Percentiles rank a stretch among this genome's conserved stretches.
Evolutionary conservation across 2,113 vertebrate genomes (phyloP).

Genomic region (Sigmodon hispidus): DNA sequence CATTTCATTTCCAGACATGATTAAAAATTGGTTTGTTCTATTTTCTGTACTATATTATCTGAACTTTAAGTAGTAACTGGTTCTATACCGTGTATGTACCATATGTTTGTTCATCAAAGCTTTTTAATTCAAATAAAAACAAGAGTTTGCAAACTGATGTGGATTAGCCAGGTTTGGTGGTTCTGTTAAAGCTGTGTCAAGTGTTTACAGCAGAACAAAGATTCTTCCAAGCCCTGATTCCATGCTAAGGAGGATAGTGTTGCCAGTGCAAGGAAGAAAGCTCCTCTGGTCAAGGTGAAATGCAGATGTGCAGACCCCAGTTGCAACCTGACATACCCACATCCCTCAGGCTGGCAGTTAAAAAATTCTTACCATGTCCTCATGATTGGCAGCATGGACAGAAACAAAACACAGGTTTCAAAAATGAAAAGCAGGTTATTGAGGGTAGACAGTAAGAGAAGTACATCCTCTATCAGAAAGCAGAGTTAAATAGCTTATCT

Average conservation of each 20-base stretch:
- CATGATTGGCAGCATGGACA: not conserved
- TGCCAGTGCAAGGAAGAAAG: not conserved
- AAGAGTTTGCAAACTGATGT: conserved; percentile 88
- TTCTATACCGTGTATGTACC: conserved; percentile 87
- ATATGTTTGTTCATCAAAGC: conserved; percentile 88
- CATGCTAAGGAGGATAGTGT: not conserved
- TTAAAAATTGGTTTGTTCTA: conserved; percentile 86
- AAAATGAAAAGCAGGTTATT: conserved; percentile 26
- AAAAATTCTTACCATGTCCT: not conserved
- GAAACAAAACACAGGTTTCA: not conserved
- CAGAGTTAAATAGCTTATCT: not conserved
- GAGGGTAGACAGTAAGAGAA: not conserved
- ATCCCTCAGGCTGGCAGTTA: not conserved
- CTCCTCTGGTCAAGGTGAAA: not conserved
- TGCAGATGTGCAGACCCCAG: not conserved
- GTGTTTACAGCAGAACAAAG: conserved; percentile 65
- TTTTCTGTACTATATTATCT: conserved; percentile 82
- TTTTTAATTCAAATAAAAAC: conserved; percentile 91
- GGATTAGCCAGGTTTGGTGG: conserved; percentile 87
- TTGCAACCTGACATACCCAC: not conserved
- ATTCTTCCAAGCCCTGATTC: conserved; percentile 51
- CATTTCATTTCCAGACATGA: conserved; percentile 86
- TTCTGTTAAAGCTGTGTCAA: conserved; percentile 78
- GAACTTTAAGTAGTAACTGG: conserved; percentile 85
- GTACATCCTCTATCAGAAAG: not conserved